phyloP scores from a whole-genome alignment of 2,797 vertebrate species.

The Tenualosa ilisha region DNA sequence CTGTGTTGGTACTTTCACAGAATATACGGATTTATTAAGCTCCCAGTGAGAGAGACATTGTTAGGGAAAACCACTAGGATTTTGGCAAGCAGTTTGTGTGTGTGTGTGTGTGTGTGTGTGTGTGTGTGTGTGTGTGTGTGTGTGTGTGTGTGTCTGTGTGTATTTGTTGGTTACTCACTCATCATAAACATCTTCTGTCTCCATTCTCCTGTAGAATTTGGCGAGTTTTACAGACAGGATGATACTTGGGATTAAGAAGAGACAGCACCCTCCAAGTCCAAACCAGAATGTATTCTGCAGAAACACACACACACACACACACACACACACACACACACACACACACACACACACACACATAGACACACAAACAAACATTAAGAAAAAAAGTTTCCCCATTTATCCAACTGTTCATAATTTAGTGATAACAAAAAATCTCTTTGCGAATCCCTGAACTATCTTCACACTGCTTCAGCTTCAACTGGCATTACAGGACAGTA shows the following conservation, averaged over 20 bases:
- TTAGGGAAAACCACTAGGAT: slow-evolving; percentile 4
- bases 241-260: slow-evolving; percentile 89
- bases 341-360: not conserved
- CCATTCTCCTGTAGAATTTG: slow-evolving; percentile 92
- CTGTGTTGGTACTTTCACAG: slow-evolving; percentile 5
- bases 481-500: too few relatives aligned
- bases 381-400: not conserved
- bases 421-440: too few relatives aligned
- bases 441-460: not conserved
- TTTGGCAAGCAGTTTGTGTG: not conserved
- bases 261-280: slow-evolving; percentile 86
- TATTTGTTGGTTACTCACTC: slow-evolving; percentile 80
- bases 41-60: slow-evolving; percentile 21
- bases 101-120: not conserved
- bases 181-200: slow-evolving; percentile 96
- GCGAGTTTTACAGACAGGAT: slow-evolving; percentile 88
- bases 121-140: not conserved
- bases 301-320: not conserved
- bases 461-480: not conserved
- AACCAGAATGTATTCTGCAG: slow-evolving; percentile 96
- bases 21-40: slow-evolving; percentile 19
- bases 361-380: not conserved
- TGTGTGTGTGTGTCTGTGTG: not conserved
- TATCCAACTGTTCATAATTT: not conserved
- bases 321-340: slow-evolving; percentile 4